Base-by-base conservation (phyloP, 1,140 invertebrate genomes). In the Daktulosphaira vitifoliae region DNA sequence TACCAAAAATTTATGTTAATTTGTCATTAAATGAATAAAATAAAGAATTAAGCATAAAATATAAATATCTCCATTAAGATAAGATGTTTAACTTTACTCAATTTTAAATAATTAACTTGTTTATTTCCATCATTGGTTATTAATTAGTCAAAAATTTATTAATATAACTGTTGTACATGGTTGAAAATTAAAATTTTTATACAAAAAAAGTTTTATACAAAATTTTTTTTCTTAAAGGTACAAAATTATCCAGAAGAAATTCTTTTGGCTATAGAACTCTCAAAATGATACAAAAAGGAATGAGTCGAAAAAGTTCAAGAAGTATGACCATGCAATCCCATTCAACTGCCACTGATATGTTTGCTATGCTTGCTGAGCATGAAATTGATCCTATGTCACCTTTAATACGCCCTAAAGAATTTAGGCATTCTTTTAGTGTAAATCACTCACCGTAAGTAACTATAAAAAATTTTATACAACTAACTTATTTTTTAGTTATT, bases 201-300 rank as follows among this genome's bases (percentile, higher is more conserved):
- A 7, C 26, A 2, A 25, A 18, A 25, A 23, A 33, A 22, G 25
- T 16, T 13, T 56, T 26, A 6, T 20, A 2, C 20, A 18, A 26
- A 18, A 39, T 62, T 59, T 68, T n/a, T n/a, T n/a, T n/a, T n/a
- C n/a, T n/a, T n/a, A n/a, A n/a, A 44, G 29, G 65, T 65, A 68
- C 66, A 25, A 67, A 51, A 64, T 65, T 64, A 29, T 54, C 66
- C 8, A 68, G 65, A 66, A 69, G 66, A 65, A 65, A 64, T 52
- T 69, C 56, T 67, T 78, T 86, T 39, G 90, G 90, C 26, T 92
- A 91, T 72, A 85, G 84, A n/a, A 87, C 85, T 18, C 74, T 93
- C 48, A 80, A 87, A 70, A 82, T 81, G 39, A 44, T 62, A 46
- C 56, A 48, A 15, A 62, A 46, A 62, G 42, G 56, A 29, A 62